phyloP scores from a whole-genome alignment of 2,888 invertebrate genomes.

The Arge pagana region DNA sequence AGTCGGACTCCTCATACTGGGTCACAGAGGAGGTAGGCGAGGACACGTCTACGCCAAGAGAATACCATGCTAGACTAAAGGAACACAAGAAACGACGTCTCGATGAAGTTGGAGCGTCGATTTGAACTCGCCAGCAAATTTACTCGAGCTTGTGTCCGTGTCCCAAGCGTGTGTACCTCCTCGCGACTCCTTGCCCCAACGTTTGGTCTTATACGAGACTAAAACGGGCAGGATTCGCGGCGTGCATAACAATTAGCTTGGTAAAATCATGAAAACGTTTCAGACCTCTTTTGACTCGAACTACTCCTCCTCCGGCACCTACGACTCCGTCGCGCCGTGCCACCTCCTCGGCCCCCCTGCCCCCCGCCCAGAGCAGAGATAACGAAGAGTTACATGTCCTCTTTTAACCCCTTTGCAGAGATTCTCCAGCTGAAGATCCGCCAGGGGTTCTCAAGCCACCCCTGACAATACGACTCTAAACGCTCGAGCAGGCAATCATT shows the following conservation, averaged over 20 bases:
- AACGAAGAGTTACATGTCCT: constrained; percentile 55
- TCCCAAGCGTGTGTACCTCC: too few relatives aligned
- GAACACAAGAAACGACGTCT: too few relatives aligned
- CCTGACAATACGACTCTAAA: constrained; percentile 8
- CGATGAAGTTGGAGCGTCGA: too few relatives aligned
- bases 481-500: not conserved
- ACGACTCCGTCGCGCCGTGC: constrained; percentile 36
- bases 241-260: constrained; percentile 57
- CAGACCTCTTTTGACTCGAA: constrained; percentile 49
- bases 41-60: too few relatives aligned
- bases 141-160: too few relatives aligned
- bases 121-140: too few relatives aligned
- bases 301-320: constrained; percentile 24
- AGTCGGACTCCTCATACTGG: too few relatives aligned
- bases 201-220: too few relatives aligned
- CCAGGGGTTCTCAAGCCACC: constrained; percentile 36
- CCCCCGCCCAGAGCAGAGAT: constrained; percentile 52
- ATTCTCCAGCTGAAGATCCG: constrained; percentile 34
- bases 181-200: too few relatives aligned
- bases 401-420: constrained; percentile 48
- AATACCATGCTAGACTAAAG: too few relatives aligned
- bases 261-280: constrained; percentile 56
- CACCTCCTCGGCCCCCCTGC: constrained; percentile 37
- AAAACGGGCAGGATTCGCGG: constrained; percentile 50
- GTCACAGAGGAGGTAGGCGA: too few relatives aligned